Base-by-base conservation (phyloP, 2,888 invertebrate genomes). In the Mechanitis messenoides region DNA sequence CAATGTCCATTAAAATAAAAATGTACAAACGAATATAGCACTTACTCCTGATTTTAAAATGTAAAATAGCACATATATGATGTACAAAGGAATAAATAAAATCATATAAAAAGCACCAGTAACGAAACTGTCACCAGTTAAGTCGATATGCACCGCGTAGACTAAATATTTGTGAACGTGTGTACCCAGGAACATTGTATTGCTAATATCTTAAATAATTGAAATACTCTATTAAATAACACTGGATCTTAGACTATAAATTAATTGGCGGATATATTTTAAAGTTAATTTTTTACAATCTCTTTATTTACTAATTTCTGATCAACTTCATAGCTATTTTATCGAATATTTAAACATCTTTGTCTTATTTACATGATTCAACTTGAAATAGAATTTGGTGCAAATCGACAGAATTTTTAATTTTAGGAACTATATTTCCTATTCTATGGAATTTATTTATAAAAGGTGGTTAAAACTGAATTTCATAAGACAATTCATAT, bases 381-480 rank as follows among this genome's bases (percentile, higher is more conserved):
- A 50, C 31, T 50, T 31, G 50, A 31, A 31, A 50, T 50, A 50
- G n/a, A 56, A 62, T 38, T 56, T 59, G 60, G 64, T 61, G 63
- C 64, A 62, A 61, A 66, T 64, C 66, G 65, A 64, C 62, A 54
- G 12, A 45, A 28, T 12, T 35, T 33, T 50, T 53, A 45, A 42
- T 53, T 60, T 68, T 69, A 71, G 71, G 71, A 71, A 71, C 71
- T 71, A 68, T 69, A 67, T 63, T 60, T 68, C 61, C 70, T 65
- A 65, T 59, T 65, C 58, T 61, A 63, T 65, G 53, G 56, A 56
- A 68, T 50, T 31, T 31, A 50, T 50, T 31, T 42, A 9, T 42
- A 50, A 50, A 50, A 50, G 50, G 50, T 50, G 50, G 50, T 50
- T 50, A 7, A 50, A 50, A 50, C 7, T 7, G 11, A 50, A 50